phyloP scores from a whole-genome alignment of 2,888 invertebrate genomes.

The Acleris literana region DNA sequence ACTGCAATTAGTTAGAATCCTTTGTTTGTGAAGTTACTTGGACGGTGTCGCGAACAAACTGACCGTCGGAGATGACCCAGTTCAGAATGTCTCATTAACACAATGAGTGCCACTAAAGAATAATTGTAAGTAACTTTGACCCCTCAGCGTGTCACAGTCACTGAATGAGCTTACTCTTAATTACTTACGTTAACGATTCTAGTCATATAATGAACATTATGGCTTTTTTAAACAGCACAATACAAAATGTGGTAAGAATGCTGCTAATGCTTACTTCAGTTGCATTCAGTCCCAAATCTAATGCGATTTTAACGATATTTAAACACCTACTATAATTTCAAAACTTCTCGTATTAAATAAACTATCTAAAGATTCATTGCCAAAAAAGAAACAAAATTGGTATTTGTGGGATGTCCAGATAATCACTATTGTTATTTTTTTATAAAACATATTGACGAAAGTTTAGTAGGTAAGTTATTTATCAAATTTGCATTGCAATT shows the following conservation, averaged over 20 bases:
- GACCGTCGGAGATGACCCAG: conserved; percentile 48
- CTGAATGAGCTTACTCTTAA: conserved; percentile 49
- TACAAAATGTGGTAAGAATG: conserved; percentile 6
- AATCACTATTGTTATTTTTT: too few relatives aligned
- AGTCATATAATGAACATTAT: conserved; percentile 8
- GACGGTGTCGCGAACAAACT: conserved; percentile 39
- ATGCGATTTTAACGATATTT: conserved; percentile 13
- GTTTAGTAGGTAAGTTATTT: too few relatives aligned
- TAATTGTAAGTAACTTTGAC: too few relatives aligned
- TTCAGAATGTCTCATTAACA: conserved; percentile 59
- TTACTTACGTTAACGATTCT: conserved; percentile 36
- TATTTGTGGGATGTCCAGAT: too few relatives aligned
- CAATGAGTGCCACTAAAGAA: conserved; percentile 38
- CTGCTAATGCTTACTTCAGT: conserved; percentile 7
- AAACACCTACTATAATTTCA: background rate
- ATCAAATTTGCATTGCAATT: too few relatives aligned
- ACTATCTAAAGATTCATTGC: background rate
- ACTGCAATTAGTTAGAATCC: conserved; percentile 52
- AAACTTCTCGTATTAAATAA: too few relatives aligned
- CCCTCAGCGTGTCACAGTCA: too few relatives aligned
- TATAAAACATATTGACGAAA: too few relatives aligned
- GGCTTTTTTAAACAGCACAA: conserved; percentile 4
- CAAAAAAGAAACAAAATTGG: too few relatives aligned
- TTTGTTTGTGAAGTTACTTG: conserved; percentile 42
- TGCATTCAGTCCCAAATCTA: background rate